Evolutionary conservation across 1,140 invertebrate species (phyloP), one percentile per base, ranked within the genome.

Genomic region (Teleogryllus occipitalis): DNA sequence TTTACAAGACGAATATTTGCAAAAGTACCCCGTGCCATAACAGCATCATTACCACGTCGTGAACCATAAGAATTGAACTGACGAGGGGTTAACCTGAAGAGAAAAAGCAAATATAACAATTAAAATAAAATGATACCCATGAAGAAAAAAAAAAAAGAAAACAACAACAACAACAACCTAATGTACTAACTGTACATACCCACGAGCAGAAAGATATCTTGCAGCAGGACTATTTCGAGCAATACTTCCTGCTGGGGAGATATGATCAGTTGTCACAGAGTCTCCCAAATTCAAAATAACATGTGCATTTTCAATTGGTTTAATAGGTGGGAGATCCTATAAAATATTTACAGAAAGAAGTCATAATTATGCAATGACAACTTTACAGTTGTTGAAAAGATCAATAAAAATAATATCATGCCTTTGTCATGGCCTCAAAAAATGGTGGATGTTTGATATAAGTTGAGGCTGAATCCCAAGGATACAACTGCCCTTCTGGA

Each of bases 51-150:
- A 49, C 98, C 98, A 83, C 98, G 91, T 15, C 98, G 90, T 1
- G 97, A 96, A 0, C 98, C 98, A 87, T 99, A 99, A 0, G 97
- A 99, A 88, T 99, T 99, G 85, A 99, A 99, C 83, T 99, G 96
- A 82, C 93, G 91, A 0, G 97, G 96, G 0, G 94, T 95, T 7
- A 99, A 86, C 6, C 94, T 96, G 83, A 77, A 77, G 8, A 22
- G 27, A 39, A 39, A 39, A 39, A 39, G 27, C 27, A 39, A 5
- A 2, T 39, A 39, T 2, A 39, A 39, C 27, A 39, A 39, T 39
- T 39, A 1, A 1, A 39, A 39, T 39, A 39, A 39, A 39, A 39
- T 39, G 27, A 39, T 39, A 39, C 5, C 5, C 27, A 39, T 39
- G 27, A 39, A 39, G 27, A 39, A 39, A 39, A 39, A 39, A 39